Base-by-base conservation (phyloP, 2,797 vertebrate species). In the Xiphorhynchus erythropygius region DNA sequence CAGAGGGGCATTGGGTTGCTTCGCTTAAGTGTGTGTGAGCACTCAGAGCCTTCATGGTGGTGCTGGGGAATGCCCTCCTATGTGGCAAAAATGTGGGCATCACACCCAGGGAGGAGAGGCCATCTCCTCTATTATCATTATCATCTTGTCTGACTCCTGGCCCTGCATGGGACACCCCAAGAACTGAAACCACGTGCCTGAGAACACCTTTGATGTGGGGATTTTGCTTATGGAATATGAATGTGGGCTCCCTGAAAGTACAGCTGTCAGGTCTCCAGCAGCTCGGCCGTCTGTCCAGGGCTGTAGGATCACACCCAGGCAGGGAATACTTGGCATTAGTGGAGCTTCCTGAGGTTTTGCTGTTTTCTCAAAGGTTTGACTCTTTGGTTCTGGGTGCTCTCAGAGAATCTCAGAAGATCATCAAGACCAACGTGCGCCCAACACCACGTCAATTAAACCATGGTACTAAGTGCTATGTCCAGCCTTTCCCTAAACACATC, bases 41-140 rank as follows among this genome's bases (percentile, higher is more conserved):
- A 39, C 63, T 55, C 7, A 2, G 68, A 50, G 32, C 46, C 65
- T 76, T 68, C 59, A 1, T 23, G 5, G 53, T 0, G 18, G 6
- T 33, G 49, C 39, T 39, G 64, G 8, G 19, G 35, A 46, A 63
- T 0, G 10, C 1, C 1, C 25, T 59, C n/a, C 10, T 21, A 4
- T 0, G 0, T 1, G 32, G 55, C 60, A 44, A 57, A 92, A 49
- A 2, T 6, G 11, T 3, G 41, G 39, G 60, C 33, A 37, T 56
- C 15, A 13, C 3, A 1, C 0, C 0, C 0, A 1, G 5, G 25
- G 13, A 41, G 23, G 32, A 32, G 41, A 67, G 50, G 52, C 44
- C 33, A 15, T 37, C 15, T 70, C 49, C 2, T 0, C 2, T 17
- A 2, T n/a, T 37, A 23, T 11, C 17, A 10, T 2, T 44, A 50